Base-by-base conservation (phyloP, 2,113 vertebrate species). In the Athene cunicularia region DNA sequence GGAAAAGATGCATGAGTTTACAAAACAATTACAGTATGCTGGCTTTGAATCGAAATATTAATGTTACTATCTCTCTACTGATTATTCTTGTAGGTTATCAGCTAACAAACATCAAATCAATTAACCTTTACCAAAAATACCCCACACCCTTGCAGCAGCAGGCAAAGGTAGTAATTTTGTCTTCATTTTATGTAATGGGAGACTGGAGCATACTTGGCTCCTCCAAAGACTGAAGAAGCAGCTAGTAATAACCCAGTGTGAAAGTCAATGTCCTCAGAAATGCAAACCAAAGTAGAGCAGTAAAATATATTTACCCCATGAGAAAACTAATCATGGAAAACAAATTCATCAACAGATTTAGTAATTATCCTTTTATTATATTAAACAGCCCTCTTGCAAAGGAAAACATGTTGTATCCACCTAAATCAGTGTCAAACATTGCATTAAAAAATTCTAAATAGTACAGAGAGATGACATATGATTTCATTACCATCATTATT, bases 261-360 rank as follows among this genome's bases (percentile, higher is more conserved):
- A 88, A 95, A 88, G 55, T 60, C 43, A 28, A 28, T 33, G 39
- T 56, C 73, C 43, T 90, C 67, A 67, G 39, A 84, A 94, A 90
- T 1, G 8, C 26, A 74, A 75, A 76, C 14, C 13, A 16, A 92
- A 88, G 53, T 5, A 88, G 21, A 55, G 35, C 23, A 71, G 18
- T 74, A 80, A 92, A 77, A 58, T 24, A 7, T 14, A 83, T 30
- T 74, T 75, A 93, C 4, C 33, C n/a, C 7, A 2, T 33, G 76
- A 91, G 59, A 94, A 95, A 97, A 88, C 16, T 50, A 68, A 80
- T 13, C 49, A 52, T 26, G 60, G 70, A 89, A 93, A 94, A 87
- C 37, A 79, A 95, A 93, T 84, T 33, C 60, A 81, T 59, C 55
- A 84, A 39, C 15, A 90, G 56, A 81, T 87, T 88, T 49, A 79